Evolutionary conservation across 2,113 vertebrate species (phyloP), one percentile per base, ranked within the genome.

Genomic region (Dicaeum eximium): DNA sequence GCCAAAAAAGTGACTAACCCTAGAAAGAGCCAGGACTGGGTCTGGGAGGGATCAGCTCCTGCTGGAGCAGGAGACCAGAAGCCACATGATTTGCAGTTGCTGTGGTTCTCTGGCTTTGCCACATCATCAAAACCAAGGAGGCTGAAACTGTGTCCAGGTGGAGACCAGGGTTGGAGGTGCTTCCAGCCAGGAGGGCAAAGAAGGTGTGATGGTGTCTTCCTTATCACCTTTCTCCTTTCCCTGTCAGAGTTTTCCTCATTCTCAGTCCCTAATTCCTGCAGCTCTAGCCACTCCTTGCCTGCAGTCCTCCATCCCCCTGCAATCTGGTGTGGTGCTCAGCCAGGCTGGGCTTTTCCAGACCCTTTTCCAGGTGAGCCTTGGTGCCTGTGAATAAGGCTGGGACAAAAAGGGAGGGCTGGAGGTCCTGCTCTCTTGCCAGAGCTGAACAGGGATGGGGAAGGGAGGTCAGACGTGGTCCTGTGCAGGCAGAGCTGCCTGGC

Each of bases 401-500:
- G 33, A 20, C 10, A 9, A 54, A 87, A 77, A 62, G 2, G 7
- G 24, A 80, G 31, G 14, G 1, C 21, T 81, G 6, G 11, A 72
- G 48, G 31, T 60, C 35, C 58, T 51, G 30, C 17, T 70, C 1
- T 65, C 38, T 2, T 15, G 6, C 4, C 20, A 48, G n/a, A 62
- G 56, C n/a, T 57, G 31, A 65, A 7, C 10, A 42, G 0, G 0
- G 0, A 15, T 27, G 62, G 11, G 23, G 40, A 83, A 86, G 30
- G 22, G 27, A 60, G 47, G 62, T 75, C 35, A 86, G 61, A 56
- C 22, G 31, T 66, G 56, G 11, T 19, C 1, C 19, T 1, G 0
- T 10, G 37, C n/a, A 61, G 70, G 38, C 57, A 71, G 92, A 75
- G 54, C 53, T 95, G 64, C 10, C 24, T 48, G 28, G 10, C 1